These are phyloP conservation scores for Cacatua alba DNA, from an alignment of 2,113 vertebrate species.

Conservation along the genomic window DNA sequence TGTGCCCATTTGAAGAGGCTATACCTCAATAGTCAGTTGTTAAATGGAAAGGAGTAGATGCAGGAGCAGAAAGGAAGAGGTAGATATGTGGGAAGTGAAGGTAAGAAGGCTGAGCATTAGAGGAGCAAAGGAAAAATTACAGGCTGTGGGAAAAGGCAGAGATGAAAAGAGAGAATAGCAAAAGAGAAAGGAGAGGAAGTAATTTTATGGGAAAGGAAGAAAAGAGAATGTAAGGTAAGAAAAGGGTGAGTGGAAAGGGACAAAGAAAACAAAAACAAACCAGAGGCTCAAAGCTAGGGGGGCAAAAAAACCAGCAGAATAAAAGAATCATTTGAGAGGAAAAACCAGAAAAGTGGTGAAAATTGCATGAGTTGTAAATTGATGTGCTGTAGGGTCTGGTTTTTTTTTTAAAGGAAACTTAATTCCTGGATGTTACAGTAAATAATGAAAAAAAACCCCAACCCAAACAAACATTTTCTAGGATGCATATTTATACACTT, in stretches of 20 bases:
- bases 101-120: background rate
- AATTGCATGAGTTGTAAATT: background rate
- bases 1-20: background rate
- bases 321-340: background rate
- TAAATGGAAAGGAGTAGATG: background rate
- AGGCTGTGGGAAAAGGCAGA: background rate
- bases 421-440: background rate
- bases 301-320: background rate
- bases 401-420: background rate
- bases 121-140: background rate
- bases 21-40: background rate
- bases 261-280: background rate
- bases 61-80: background rate
- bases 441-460: background rate
- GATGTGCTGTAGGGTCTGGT: background rate
- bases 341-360: background rate
- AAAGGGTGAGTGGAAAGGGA: background rate
- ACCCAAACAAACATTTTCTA: background rate
- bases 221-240: background rate
- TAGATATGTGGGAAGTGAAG: background rate
- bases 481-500: background rate
- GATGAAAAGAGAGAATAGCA: background rate
- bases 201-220: background rate
- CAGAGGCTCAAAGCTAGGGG: background rate
- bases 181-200: background rate